A percentile compares a stretch with the other conserved stretches of the same genome.
Evolutionary conservation across 2,113 vertebrate species (phyloP).

Genomic region (Neogobius melanostomus): DNA sequence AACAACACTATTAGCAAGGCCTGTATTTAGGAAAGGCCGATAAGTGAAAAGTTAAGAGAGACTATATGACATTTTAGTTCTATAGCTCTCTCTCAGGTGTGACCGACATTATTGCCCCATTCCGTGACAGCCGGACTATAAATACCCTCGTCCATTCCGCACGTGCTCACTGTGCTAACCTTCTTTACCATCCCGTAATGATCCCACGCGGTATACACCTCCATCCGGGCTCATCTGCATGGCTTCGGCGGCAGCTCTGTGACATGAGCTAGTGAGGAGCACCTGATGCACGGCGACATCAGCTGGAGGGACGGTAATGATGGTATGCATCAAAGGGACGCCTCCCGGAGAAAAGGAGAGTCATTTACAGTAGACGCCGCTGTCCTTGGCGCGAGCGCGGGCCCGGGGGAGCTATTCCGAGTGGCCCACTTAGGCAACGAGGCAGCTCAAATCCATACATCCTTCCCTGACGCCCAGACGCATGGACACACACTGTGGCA

Average conservation of each 20-base stretch:
- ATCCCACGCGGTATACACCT: neutral
- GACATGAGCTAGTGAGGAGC: slow-evolving; percentile 26
- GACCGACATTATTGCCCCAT: slow-evolving; percentile 18
- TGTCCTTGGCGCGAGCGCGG: slow-evolving; percentile 35
- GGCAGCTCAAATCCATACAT: slow-evolving; percentile 68
- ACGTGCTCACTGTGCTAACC: neutral
- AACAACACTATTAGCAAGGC: too few species aligned
- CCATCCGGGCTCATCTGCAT: neutral
- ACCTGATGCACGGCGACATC: slow-evolving; percentile 44
- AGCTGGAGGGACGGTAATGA: slow-evolving; percentile 24
- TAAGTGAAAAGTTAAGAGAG: neutral
- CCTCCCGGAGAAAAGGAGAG: slow-evolving; percentile 2
- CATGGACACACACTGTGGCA: slow-evolving; percentile 10
- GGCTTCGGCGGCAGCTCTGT: slow-evolving; percentile 23
- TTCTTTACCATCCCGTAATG: neutral
- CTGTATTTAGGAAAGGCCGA: too few species aligned
- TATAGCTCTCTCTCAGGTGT: slow-evolving; percentile 24
- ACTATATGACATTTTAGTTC: slow-evolving; percentile 1
- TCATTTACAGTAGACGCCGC: slow-evolving; percentile 46
- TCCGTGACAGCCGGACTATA: slow-evolving; percentile 24
- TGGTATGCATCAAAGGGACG: slow-evolving; percentile 18
- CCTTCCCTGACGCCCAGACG: slow-evolving; percentile 39
- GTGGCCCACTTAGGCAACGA: slow-evolving; percentile 75
- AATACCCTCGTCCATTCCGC: slow-evolving; percentile 14
- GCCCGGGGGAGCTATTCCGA: slow-evolving; percentile 59